phyloP scores from a whole-genome alignment of 2,797 vertebrate genomes.

The Zenarchopterus dispar region DNA sequence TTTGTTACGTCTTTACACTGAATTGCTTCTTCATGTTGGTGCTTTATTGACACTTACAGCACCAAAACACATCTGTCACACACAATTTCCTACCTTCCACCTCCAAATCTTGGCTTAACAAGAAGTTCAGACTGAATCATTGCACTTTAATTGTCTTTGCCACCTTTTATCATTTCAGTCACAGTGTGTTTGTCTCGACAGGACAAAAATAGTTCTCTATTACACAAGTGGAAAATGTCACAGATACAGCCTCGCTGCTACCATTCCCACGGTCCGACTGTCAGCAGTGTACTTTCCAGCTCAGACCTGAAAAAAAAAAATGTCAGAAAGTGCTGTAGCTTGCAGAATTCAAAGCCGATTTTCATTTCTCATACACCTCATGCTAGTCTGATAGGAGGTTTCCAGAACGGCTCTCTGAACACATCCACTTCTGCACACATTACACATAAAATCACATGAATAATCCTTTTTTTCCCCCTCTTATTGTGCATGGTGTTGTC shows the following conservation, averaged over 20 bases:
- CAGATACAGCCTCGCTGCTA: constrained; percentile 52
- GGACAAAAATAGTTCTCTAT: constrained; percentile 47
- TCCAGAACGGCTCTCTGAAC: constrained; percentile 18
- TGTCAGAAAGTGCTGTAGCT: constrained; percentile 12
- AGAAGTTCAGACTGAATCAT: too few relatives aligned
- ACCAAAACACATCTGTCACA: not conserved
- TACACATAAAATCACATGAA: not conserved
- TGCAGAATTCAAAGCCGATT: constrained; percentile 28
- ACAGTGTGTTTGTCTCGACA: constrained; percentile 23
- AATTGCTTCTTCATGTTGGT: not conserved
- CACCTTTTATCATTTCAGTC: constrained; percentile 22
- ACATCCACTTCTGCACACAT: not conserved
- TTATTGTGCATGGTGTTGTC: not conserved
- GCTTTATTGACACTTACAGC: not conserved
- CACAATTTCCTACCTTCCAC: too few relatives aligned
- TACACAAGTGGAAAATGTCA: constrained; percentile 56
- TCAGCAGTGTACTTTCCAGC: constrained; percentile 34
- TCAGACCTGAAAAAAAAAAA: constrained; percentile 44
- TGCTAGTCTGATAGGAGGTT: constrained; percentile 9
- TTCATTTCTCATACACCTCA: constrained; percentile 8
- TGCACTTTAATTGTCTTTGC: constrained; percentile 8
- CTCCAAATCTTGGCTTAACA: too few relatives aligned
- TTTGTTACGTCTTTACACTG: not conserved
- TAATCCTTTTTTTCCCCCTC: not conserved
- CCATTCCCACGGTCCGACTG: constrained; percentile 54